phyloP scores from a whole-genome alignment of 2,888 invertebrate species.

The Globia sparganii region DNA sequence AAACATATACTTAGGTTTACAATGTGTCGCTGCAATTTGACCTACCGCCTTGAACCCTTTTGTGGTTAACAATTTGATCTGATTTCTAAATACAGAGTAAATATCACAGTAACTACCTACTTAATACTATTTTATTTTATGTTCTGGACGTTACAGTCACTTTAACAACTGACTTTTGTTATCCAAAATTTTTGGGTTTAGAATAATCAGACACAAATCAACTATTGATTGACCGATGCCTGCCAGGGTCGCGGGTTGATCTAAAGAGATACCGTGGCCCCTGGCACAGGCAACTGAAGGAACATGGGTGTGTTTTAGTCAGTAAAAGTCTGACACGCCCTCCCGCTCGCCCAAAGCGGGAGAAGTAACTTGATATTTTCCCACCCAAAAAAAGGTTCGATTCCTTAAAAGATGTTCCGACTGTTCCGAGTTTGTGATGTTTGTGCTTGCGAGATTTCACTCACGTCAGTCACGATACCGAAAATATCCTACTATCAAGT shows the following conservation, averaged over 20 bases:
- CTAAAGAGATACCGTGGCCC: too few species aligned
- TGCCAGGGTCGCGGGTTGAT: too few species aligned
- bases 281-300: too few species aligned
- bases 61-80: slow-evolving; percentile 37
- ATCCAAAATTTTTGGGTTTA: neutral
- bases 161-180: neutral
- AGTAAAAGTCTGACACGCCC: too few species aligned
- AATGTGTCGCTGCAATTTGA: slow-evolving; percentile 41
- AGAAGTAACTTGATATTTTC: too few species aligned
- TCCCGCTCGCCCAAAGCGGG: too few species aligned
- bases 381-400: too few species aligned
- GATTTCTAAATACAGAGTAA: slow-evolving; percentile 20
- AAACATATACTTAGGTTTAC: slow-evolving; percentile 38
- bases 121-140: neutral
- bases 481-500: neutral
- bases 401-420: neutral
- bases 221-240: neutral
- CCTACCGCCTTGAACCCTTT: slow-evolving; percentile 55
- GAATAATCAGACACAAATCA: neutral
- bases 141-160: neutral
- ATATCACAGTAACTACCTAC: neutral
- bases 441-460: neutral
- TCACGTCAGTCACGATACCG: neutral
- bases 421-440: neutral
- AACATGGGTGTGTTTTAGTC: too few species aligned